Percentiles rank a stretch among this genome's conserved stretches.
Evolutionary conservation across 2,113 vertebrate genomes (phyloP).

Genomic region (Amphiprion ocellaris): DNA sequence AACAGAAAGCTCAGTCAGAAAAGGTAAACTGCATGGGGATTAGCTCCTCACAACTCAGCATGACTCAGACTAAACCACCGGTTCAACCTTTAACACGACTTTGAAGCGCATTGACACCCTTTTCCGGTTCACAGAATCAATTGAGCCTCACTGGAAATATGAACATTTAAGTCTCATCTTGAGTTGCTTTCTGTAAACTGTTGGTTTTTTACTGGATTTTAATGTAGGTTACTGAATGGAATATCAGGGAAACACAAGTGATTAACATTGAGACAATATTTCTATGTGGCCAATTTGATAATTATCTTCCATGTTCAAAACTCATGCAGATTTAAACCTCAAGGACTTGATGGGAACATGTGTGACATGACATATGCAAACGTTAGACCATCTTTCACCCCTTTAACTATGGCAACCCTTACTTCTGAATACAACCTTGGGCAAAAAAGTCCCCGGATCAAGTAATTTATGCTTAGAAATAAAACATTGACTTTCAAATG

Average conservation of each 20-base stretch:
- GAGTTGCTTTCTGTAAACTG: constrained; percentile 16
- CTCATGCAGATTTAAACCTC: background rate
- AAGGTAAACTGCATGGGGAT: constrained; percentile 51
- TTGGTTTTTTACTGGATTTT: constrained; percentile 2
- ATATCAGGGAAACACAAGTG: background rate
- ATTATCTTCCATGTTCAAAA: background rate
- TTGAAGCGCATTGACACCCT: constrained; percentile 63
- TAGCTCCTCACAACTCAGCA: constrained; percentile 61
- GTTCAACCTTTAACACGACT: constrained; percentile 66
- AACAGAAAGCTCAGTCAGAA: constrained; percentile 42
- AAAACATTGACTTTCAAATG: constrained; percentile 85
- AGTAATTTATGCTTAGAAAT: constrained; percentile 82
- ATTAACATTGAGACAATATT: background rate
- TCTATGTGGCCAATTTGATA: background rate
- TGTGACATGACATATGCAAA: constrained; percentile 60
- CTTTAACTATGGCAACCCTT: constrained; percentile 48
- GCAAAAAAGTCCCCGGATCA: constrained; percentile 67
- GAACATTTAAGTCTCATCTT: constrained; percentile 28
- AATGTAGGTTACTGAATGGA: background rate
- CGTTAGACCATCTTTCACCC: constrained; percentile 26
- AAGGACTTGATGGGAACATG: constrained; percentile 21
- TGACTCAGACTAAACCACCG: constrained; percentile 48
- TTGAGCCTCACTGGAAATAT: constrained; percentile 40
- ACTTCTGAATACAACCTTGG: constrained; percentile 75
- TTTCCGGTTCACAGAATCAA: constrained; percentile 51